Base-by-base conservation (phyloP, 2,113 vertebrate genomes). In the Myiagra hebetior region DNA sequence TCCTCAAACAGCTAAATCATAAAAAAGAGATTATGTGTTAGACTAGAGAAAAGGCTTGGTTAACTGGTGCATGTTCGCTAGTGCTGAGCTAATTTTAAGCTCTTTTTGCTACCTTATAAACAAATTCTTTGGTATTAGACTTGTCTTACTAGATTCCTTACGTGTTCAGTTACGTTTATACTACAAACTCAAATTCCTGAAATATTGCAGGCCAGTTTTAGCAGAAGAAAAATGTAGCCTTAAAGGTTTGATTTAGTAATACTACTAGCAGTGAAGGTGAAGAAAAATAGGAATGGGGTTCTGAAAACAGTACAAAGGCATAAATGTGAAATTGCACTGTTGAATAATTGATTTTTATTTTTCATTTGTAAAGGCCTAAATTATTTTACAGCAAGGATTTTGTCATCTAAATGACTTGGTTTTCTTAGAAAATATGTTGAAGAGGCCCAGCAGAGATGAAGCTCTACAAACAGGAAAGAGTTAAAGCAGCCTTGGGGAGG, bases 131-230 rank as follows among this genome's bases (percentile, higher is more conserved):
- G 65, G 62, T 55, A 85, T 91, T 72, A 49, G 72, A 93, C 88
- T 86, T 42, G 79, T 80, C 64, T 69, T 91, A 68, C 91, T 89
- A 81, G 83, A 96, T 95, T 92, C 91, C 60, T 94, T 77, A 70
- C 8, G 0, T 72, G 44, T 89, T 96, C 69, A 64, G 67, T 76
- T 88, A 86, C 35, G 33, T 87, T 95, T 95, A 74, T 35, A 84
- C 10, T 55, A 35, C 37, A 93, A 73, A 91, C 47, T 86, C 76
- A 83, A 87, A 91, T 81, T 59, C 86, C 60, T 75, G 64, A 89
- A 87, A 87, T 44, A 78, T 20, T 24, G 5, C 52, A 75, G 39
- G 44, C 64, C 42, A 68, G 72, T 81, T 86, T 63, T 47, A 76
- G 84, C 56, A 60, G 68, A 50, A 93, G 20, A 62, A 89, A 64